A percentile compares a stretch with the other conserved stretches of the same genome.
phyloP scores from a whole-genome alignment of 92 coral and sea anemone species.

The Epizoanthus rinbou region DNA sequence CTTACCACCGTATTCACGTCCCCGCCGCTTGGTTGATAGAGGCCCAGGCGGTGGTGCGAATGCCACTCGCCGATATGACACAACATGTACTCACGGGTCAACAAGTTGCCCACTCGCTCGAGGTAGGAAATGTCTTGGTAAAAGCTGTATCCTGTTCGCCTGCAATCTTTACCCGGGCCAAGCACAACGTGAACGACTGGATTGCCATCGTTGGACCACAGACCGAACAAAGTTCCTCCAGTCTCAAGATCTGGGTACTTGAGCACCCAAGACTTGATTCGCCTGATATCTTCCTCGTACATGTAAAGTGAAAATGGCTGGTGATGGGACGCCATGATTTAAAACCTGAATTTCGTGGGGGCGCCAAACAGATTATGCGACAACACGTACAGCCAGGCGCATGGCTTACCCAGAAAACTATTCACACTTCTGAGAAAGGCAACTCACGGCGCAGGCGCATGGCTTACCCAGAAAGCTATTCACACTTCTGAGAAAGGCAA shows the following conservation, averaged over 20 bases:
- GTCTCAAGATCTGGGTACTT: conserved; percentile 73
- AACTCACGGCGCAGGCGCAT: neutral
- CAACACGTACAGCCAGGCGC: too few species aligned
- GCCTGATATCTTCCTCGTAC: conserved; percentile 63
- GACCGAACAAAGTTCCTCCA: conserved; percentile 87
- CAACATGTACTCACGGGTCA: conserved; percentile 67
- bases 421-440: neutral
- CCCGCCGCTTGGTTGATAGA: conserved; percentile 81
- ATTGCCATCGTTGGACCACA: conserved; percentile 59
- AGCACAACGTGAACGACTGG: conserved; percentile 75
- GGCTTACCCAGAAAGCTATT: too few species aligned
- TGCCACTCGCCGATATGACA: conserved; percentile 99
- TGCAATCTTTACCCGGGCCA: conserved; percentile 84
- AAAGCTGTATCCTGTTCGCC: conserved; percentile 69
- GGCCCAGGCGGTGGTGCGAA: conserved; percentile 77
- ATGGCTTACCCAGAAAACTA: too few species aligned
- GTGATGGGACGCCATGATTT: conserved; percentile 14
- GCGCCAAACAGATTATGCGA: neutral
- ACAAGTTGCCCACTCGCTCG: conserved; percentile 65
- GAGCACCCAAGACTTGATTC: conserved; percentile 67
- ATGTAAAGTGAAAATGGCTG: conserved; percentile 48
- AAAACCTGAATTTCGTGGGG: neutral
- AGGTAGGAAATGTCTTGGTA: conserved; percentile 82
- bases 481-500: neutral
- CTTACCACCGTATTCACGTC: conserved; percentile 78